Evolutionary conservation across 2,113 vertebrate genomes (phyloP).

Genomic region (Himantopus leucocephalus): DNA sequence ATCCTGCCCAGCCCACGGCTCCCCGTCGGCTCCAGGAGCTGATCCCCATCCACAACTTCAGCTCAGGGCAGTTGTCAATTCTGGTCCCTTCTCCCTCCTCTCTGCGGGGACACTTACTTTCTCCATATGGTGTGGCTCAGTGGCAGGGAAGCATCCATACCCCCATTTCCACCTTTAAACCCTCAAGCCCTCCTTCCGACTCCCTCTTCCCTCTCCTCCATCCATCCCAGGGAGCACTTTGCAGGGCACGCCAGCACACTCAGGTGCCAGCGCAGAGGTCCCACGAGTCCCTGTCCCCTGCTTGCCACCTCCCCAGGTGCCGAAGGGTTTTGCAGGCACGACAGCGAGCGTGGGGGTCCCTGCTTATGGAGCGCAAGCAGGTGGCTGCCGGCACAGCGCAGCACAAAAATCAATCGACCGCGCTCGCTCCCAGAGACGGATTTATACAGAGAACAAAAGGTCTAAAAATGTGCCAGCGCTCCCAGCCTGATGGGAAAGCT

Average conservation of each 20-base stretch:
- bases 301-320: background rate
- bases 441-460: constrained; percentile 26
- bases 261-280: background rate
- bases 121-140: background rate
- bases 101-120: background rate
- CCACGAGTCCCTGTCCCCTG: background rate
- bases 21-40: fast-evolving
- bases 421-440: fast-evolving
- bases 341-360: fast-evolving
- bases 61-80: background rate
- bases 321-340: fast-evolving
- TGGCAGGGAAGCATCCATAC: background rate
- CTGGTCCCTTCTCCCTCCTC: background rate
- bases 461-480: background rate
- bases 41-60: background rate
- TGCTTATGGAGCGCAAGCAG: background rate
- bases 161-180: fast-evolving
- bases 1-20: background rate
- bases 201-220: background rate
- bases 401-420: background rate
- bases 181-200: background rate
- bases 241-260: fast-evolving
- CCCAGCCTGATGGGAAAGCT: background rate
- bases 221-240: background rate
- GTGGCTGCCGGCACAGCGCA: background rate